A percentile compares a stretch with the other conserved stretches of the same genome.
Evolutionary conservation across 2,888 invertebrate genomes (phyloP).

Genomic region (Lasioglossum leucozonium): DNA sequence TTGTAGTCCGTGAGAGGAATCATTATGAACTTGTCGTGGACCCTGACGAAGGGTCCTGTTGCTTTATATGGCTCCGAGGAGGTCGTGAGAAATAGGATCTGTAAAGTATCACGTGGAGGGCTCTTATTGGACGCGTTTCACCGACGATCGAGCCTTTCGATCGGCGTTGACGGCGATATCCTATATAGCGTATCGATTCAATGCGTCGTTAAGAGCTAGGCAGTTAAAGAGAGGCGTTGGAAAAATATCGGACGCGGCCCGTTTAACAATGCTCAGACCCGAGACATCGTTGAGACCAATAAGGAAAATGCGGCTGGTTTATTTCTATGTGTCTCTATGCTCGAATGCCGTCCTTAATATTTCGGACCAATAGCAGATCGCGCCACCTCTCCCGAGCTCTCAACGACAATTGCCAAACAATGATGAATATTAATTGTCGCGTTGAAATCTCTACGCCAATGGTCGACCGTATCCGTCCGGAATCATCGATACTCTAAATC

Average conservation of each 20-base stretch:
- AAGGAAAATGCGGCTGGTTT: not conserved
- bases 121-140: conserved; percentile 3
- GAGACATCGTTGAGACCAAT: not conserved
- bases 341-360: not conserved
- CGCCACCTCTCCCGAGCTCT: not conserved
- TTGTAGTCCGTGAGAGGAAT: conserved; percentile 87
- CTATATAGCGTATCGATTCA: not conserved
- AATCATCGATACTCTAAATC: conserved; percentile 66
- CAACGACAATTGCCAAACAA: not conserved
- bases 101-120: conserved; percentile 51
- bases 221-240: not conserved
- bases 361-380: not conserved
- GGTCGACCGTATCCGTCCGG: conserved; percentile 53
- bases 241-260: not conserved
- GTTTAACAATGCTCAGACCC: not conserved
- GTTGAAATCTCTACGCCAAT: conserved; percentile 45
- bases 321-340: not conserved
- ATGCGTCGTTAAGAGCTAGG: not conserved
- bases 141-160: conserved; percentile 1
- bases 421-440: conserved; percentile 1
- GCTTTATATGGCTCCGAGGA: conserved; percentile 87
- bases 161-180: not conserved
- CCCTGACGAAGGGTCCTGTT: conserved; percentile 85
- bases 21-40: conserved; percentile 87
- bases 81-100: conserved; percentile 88